Percentiles rank a stretch among this genome's conserved stretches.
phyloP scores from a whole-genome alignment of 2,797 vertebrate species.

The Molossus alvarezi region DNA sequence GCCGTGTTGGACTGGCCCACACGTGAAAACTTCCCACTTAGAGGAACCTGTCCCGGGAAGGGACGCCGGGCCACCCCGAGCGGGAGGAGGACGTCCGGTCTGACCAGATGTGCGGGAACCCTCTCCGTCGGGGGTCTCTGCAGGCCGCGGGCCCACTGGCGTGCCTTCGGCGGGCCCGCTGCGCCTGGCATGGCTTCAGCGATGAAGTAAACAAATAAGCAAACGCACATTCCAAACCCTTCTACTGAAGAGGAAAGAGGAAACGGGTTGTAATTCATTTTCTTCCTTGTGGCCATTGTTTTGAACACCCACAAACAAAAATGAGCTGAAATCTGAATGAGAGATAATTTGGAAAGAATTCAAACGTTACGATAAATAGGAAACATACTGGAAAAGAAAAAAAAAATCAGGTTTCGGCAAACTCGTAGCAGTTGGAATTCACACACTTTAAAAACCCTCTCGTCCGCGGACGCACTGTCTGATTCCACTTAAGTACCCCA shows the following conservation, averaged over 20 bases:
- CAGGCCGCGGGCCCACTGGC: fast-evolving
- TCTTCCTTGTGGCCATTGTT: constrained; percentile 33
- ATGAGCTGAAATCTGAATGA: constrained; percentile 44
- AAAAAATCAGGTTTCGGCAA: not conserved
- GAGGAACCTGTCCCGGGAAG: not conserved
- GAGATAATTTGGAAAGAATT: constrained; percentile 68
- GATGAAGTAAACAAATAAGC: not conserved
- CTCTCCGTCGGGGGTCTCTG: not conserved
- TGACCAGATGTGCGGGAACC: not conserved
- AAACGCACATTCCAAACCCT: not conserved
- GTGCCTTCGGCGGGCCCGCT: fast-evolving
- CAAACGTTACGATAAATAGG: constrained; percentile 62
- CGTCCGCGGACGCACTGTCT: not conserved
- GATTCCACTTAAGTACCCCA: not conserved
- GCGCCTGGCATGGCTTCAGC: not conserved
- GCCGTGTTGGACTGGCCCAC: not conserved
- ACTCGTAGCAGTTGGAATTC: not conserved
- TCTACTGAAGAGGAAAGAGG: not conserved
- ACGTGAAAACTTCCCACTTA: not conserved
- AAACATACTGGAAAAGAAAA: constrained; percentile 59
- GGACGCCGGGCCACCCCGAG: not conserved
- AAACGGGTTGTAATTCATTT: constrained; percentile 28
- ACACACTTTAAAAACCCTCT: constrained; percentile 12
- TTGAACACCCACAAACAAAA: constrained; percentile 57
- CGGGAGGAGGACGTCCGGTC: not conserved